Base-by-base conservation (phyloP, 1,140 invertebrate species). In the Yoshiicerus persimilis region DNA sequence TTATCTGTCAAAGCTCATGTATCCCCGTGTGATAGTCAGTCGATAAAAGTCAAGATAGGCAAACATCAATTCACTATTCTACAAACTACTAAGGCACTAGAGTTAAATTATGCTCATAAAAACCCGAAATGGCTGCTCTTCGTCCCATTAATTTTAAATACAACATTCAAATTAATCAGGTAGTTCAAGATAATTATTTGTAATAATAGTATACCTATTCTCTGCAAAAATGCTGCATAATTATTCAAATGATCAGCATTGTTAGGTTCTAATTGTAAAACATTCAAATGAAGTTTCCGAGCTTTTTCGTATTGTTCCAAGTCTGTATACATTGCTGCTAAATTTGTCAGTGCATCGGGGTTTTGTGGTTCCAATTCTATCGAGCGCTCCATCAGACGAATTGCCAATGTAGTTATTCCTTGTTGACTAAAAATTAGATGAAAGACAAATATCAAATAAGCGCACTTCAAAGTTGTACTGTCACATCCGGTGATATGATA, bases 201-300 rank as follows among this genome's bases (percentile, higher is more conserved):
- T n/a, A n/a, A n/a, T n/a, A n/a, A n/a, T n/a, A n/a, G n/a, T n/a
- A 89, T 90, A 93, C 93, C 93, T 89, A 90, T 92, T 89, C 92
- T 91, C 47, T 93, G 92, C 4, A 93, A 87, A 87, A 93, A 93
- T 8, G 91, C 91, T 2, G 92, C 93, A 90, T 93, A 93, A 86
- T 92, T 92, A 86, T 92, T 92, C 34, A 92, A 91, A 62, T 91
- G 92, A 86, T 93, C 92, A n/a, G 92, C 91, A 91, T 90, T 91
- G 47, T 90, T 88, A 0, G 90, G 90, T 36, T 92, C 89, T 25
- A 92, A 70, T 39, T 87, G 41, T 2, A 92, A 77, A 70, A 92
- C 89, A 41, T 91, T 90, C 13, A 91, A 77, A 89, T 92, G 92
- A 56, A 92, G 87, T 36, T 85, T 66, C 87, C 92, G 90, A 3